Evolutionary conservation across 2,797 vertebrate species (phyloP).

Genomic region (Chelon auratus): DNA sequence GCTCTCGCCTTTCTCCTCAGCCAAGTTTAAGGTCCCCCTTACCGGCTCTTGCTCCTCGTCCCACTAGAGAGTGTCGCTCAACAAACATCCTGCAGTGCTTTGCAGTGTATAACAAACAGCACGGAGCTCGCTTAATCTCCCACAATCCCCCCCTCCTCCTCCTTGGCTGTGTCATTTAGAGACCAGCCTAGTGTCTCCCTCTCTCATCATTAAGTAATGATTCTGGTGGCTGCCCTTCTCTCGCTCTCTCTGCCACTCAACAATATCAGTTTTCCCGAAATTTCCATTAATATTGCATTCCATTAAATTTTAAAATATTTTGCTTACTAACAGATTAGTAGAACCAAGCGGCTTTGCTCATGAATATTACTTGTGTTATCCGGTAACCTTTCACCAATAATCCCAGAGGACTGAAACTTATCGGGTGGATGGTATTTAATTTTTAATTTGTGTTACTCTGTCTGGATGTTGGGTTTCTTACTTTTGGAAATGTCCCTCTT

Average conservation of each 20-base stretch:
- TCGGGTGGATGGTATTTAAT: not conserved
- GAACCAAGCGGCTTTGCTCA: slow-evolving; percentile 36
- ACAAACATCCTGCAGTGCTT: slow-evolving; percentile 77
- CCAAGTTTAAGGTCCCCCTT: slow-evolving; percentile 64
- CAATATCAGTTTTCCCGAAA: slow-evolving; percentile 56
- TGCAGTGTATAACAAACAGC: slow-evolving; percentile 75
- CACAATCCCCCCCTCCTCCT: slow-evolving; percentile 75
- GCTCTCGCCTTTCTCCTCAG: slow-evolving; percentile 40
- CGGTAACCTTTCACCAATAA: slow-evolving; percentile 44
- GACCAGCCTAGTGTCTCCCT: slow-evolving; percentile 73
- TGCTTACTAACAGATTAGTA: slow-evolving; percentile 45
- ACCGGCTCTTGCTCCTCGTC: slow-evolving; percentile 50
- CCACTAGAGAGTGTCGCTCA: slow-evolving; percentile 67
- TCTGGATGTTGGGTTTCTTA: slow-evolving; percentile 26
- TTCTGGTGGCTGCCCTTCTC: slow-evolving; percentile 58
- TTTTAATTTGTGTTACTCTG: not conserved
- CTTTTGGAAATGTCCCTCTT: not conserved
- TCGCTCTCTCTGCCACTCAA: slow-evolving; percentile 14
- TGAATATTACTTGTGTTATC: slow-evolving; percentile 58
- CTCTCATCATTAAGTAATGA: slow-evolving; percentile 77
- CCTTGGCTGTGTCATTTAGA: slow-evolving; percentile 76
- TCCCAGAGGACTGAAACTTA: slow-evolving; percentile 40
- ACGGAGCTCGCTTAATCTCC: slow-evolving; percentile 81
- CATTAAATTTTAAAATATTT: slow-evolving; percentile 59
- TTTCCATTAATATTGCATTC: slow-evolving; percentile 54